A percentile compares a stretch with the other conserved stretches of the same genome.
Evolutionary conservation across 2,113 vertebrate genomes (phyloP).

Genomic region (Megalops atlanticus): DNA sequence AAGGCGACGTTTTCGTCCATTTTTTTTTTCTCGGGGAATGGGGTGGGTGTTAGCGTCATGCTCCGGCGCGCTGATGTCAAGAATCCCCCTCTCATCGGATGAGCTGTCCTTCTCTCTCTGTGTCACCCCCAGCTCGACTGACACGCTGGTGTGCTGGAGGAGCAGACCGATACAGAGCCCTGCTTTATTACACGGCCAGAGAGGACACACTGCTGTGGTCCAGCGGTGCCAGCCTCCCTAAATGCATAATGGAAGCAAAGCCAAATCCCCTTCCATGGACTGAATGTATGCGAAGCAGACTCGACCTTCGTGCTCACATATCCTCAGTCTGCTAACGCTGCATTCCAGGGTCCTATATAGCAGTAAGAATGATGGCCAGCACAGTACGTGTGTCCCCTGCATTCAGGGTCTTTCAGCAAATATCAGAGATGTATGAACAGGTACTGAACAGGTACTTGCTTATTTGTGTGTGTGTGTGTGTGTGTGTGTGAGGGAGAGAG

Average conservation of each 20-base stretch:
- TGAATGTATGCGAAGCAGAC: neutral
- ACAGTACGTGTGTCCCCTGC: neutral
- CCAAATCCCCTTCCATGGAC: constrained; percentile 19
- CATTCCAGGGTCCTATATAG: constrained; percentile 11
- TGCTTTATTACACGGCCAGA: neutral
- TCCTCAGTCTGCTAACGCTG: constrained; percentile 20
- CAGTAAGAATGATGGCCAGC: too few relatives aligned
- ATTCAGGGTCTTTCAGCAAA: neutral
- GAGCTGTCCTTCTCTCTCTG: constrained; percentile 19
- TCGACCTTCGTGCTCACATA: constrained; percentile 17
- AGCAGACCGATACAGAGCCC: constrained; percentile 7
- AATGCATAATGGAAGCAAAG: constrained; percentile 28
- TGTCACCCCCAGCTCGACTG: neutral
- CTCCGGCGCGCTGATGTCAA: neutral
- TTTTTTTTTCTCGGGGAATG: neutral
- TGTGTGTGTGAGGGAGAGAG: neutral
- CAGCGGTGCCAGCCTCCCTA: constrained; percentile 1
- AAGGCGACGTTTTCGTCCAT: too few relatives aligned
- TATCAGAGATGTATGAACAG: neutral
- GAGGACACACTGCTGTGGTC: constrained; percentile 5
- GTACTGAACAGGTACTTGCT: neutral
- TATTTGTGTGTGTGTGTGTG: neutral
- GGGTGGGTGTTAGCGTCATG: neutral
- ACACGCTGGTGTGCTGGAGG: neutral
- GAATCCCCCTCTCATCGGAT: neutral